These are phyloP conservation scores for Hippocampus mohnikei DNA, from an alignment of 2,113 vertebrate genomes.

Conservation along the genomic window DNA sequence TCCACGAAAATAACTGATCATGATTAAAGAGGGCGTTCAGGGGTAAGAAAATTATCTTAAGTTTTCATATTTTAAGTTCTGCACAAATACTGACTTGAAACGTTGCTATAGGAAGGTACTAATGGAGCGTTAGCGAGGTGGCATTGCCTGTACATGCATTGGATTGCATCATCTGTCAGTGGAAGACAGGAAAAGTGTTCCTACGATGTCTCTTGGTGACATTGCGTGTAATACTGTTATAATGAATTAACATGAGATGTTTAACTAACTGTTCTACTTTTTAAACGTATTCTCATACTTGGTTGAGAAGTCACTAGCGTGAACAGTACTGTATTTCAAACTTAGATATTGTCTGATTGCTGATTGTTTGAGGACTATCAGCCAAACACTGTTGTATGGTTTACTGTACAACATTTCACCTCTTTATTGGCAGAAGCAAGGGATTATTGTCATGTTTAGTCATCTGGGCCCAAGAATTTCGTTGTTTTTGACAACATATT, in stretches of 20 bases:
- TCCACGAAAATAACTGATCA: slow-evolving; percentile 35
- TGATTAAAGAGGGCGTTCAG: slow-evolving; percentile 71
- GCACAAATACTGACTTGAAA: neutral
- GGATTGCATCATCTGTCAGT: slow-evolving; percentile 62
- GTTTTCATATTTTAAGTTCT: neutral
- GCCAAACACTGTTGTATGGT: neutral
- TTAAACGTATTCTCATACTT: neutral
- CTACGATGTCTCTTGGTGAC: neutral
- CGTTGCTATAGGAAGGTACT: neutral
- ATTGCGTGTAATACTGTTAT: neutral
- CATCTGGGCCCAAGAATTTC: neutral
- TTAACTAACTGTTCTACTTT: neutral
- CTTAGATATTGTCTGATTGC: neutral
- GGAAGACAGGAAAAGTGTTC: neutral
- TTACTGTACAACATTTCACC: neutral
- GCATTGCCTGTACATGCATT: slow-evolving; percentile 18
- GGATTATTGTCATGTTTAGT: neutral
- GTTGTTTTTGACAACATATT: neutral
- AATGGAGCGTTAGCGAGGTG: neutral
- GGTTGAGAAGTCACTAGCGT: neutral
- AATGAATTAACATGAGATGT: neutral
- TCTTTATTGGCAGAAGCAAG: neutral
- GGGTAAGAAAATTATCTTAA: slow-evolving; percentile 59
- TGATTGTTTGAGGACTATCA: too few species aligned
- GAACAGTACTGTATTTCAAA: neutral